Base-by-base conservation (phyloP, 2,888 invertebrate species). In the Ormyrus rosae region DNA sequence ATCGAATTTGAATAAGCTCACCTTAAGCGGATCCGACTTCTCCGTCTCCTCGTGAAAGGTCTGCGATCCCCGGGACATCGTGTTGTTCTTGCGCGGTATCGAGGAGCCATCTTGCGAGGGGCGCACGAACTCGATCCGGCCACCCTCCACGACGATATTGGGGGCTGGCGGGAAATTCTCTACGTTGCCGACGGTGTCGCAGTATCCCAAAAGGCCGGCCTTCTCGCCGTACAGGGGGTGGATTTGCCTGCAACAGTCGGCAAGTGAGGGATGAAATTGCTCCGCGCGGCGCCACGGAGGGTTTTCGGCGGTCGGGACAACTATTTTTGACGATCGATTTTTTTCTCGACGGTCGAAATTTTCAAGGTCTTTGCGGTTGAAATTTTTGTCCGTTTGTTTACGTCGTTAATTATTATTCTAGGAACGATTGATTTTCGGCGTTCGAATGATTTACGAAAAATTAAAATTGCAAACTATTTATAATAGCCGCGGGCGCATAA, bases 121-220 rank as follows among this genome's bases (percentile, higher is more conserved):
- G 85, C 91, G 90, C 71, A 91, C 90, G 86, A 92, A 92, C 87
- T 92, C 92, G 82, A 92, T 92, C 83, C 92, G 88, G 11, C 92
- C 92, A 83, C 91, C 92, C 88, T 92, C 92, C 73, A 92, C 92
- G 81, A 92, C 91, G 85, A 92, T 91, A 85, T 92, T 92, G 53
- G 92, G 91, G 80, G 91, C 89, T 72, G 90, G 91, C 79, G 91
- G 89, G 82, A 90, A 91, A 85, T 87, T 89, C 69, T 89, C 89
- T 78, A 88, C 86, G 81, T 89, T 89, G 86, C 89, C 89, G 87
- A 89, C 88, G 7, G 89, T 82, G 55, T 89, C 89, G 84, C 90
- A 90, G 83, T 90, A 91, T 5, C 90, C 91, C 73, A 91, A 81
- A 51, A 91, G 87, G 50, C 91, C 90, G 3, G 91, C 87, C 82